Conservation (phyloP, 1,140 invertebrate species). For the Epicauta chinensis region DNA sequence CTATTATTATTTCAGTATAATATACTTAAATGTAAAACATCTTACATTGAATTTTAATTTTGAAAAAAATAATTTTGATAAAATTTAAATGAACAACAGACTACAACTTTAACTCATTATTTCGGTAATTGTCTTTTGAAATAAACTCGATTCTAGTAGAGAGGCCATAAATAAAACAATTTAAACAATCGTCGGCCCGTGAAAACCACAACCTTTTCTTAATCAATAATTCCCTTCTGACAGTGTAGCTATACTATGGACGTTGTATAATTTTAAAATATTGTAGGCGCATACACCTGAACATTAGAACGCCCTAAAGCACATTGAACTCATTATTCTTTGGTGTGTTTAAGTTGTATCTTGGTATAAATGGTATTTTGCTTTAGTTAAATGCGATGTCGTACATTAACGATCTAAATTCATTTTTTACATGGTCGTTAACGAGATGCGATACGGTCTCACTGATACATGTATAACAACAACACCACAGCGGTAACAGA, state of each 20-base stretch:
- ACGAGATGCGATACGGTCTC: constrained; percentile 3
- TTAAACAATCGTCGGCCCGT: constrained; percentile 14
- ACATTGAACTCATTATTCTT: constrained; percentile 8
- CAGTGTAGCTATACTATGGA: not conserved
- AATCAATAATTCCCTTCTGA: constrained; percentile 11
- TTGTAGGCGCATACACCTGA: not conserved
- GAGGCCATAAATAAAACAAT: constrained; percentile 16
- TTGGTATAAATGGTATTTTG: not conserved
- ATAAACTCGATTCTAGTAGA: no score
- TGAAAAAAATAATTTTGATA: no score
- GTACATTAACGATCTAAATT: constrained; percentile 3
- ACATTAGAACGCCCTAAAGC: constrained; percentile 7
- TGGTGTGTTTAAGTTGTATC: not conserved
- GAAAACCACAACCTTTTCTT: constrained; percentile 14
- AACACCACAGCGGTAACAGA: no score
- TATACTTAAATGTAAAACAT: no score
- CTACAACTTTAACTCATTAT: no score
- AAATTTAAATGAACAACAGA: no score
- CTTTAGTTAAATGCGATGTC: constrained; percentile 1
- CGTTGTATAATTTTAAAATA: constrained; percentile 3
- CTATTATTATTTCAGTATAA: no score
- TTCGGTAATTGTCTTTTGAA: no score
- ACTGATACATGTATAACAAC: no score
- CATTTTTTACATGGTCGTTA: constrained; percentile 10
- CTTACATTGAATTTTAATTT: no score